These are phyloP conservation scores for Crotalus adamanteus DNA, from an alignment of 2,797 vertebrate genomes.

Conservation along the genomic window DNA sequence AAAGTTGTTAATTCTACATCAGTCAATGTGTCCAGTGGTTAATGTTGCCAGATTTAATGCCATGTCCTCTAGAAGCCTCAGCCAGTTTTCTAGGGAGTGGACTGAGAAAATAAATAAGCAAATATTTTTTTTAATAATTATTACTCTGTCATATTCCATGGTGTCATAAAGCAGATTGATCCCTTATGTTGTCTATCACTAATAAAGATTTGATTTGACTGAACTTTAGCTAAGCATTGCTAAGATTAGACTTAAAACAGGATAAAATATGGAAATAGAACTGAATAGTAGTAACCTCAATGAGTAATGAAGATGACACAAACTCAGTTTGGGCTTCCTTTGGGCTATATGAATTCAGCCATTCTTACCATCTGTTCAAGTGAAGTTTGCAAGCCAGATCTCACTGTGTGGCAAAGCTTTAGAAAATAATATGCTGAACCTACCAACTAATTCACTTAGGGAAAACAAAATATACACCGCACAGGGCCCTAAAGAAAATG, in stretches of 20 bases:
- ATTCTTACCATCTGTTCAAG: not conserved
- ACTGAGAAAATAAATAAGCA: not conserved
- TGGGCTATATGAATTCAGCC: not conserved
- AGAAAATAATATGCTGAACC: conserved; percentile 17
- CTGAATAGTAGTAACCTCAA: not conserved
- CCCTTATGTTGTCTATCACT: not conserved
- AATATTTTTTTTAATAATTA: not conserved
- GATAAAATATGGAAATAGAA: not conserved
- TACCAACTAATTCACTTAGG: conserved; percentile 15
- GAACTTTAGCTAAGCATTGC: not conserved
- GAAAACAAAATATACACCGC: conserved; percentile 14
- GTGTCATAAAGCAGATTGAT: not conserved
- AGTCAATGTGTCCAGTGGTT: not conserved
- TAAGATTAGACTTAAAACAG: not conserved
- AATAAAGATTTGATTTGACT: not conserved
- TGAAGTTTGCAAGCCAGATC: not conserved
- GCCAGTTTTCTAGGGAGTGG: not conserved
- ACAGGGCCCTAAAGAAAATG: conserved; percentile 12
- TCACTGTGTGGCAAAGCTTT: conserved; percentile 17
- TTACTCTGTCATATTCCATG: not conserved
- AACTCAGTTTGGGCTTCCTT: not conserved
- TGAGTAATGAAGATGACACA: not conserved
- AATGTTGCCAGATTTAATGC: not conserved
- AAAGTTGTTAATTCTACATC: not conserved
- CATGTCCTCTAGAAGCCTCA: not conserved